Conservation (phyloP, 2,797 vertebrate species). For the Zenarchopterus dispar region DNA sequence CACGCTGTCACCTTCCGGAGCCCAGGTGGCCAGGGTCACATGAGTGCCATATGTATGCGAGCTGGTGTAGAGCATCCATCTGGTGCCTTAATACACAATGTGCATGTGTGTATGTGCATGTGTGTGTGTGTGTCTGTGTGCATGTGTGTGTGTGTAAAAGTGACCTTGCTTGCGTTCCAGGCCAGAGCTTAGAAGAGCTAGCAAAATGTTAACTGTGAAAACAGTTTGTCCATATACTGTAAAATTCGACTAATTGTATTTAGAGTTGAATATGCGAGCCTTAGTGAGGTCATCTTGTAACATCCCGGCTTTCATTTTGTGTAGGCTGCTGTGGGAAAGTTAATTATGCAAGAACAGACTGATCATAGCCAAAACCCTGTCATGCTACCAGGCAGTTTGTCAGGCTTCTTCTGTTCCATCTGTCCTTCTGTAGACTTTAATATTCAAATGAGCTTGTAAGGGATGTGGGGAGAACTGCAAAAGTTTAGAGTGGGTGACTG, state of each 20-base stretch:
- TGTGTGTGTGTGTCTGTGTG: neutral
- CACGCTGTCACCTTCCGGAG: constrained; percentile 66
- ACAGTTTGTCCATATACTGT: constrained; percentile 4
- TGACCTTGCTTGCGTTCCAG: constrained; percentile 61
- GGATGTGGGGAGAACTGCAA: neutral
- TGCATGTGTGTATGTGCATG: constrained; percentile 16
- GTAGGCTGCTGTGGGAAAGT: constrained; percentile 24
- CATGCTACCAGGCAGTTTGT: constrained; percentile 33
- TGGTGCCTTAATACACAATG: constrained; percentile 51
- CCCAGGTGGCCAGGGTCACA: constrained; percentile 73
- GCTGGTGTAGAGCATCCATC: constrained; percentile 74
- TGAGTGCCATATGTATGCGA: constrained; percentile 58
- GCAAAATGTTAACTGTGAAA: constrained; percentile 1
- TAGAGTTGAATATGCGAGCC: neutral
- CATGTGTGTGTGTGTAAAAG: constrained; percentile 31
- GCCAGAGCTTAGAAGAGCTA: constrained; percentile 12
- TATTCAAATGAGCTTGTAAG: constrained; percentile 19
- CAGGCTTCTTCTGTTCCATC: constrained; percentile 37
- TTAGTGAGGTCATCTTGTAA: constrained; percentile 4
- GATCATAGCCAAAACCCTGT: constrained; percentile 48
- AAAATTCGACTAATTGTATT: neutral
- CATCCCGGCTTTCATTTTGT: constrained; percentile 28
- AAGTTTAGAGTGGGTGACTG: neutral
- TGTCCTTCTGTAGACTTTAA: constrained; percentile 19
- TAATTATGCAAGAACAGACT: constrained; percentile 42